Evolutionary conservation across 2,888 invertebrate genomes (phyloP), one percentile per base, ranked within the genome.

Genomic region (Parelbella ahira): DNA sequence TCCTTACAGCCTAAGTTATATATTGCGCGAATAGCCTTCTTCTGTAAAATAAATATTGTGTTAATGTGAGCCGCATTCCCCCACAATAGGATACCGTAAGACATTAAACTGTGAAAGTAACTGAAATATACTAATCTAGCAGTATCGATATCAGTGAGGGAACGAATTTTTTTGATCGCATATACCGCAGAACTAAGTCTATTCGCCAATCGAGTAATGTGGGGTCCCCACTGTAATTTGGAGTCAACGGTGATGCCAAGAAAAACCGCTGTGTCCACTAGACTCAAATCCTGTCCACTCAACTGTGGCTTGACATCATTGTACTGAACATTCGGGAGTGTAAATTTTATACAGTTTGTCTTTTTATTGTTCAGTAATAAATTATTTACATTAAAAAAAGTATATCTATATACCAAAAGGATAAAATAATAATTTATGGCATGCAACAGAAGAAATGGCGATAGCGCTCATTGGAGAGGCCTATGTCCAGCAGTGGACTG

Each of bases 71-170:
- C 46, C 7, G 49, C 47, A 9, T 27, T 20, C 1, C 47, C 49
- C 49, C 47, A 49, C 8, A 49, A 24, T 12, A 47, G 27, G 11
- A 49, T 39, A 6, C 50, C 45, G 21, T 50, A 50, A 6, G 50
- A 42, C 38, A 49, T 42, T 4, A 49, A 21, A 23, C 49, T 46
- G 15, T 49, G 44, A 21, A 49, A 49, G 20, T 46, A 45, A 19
- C 43, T 39, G 15, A 44, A 47, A 24, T 46, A 42, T 5, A 44
- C 44, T 10, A 20, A 4, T 25, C 25, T 2, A 13, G 27, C 27
- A 6, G 13, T 13, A 3, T 27, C 27, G 5, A 27, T 13, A 27
- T 27, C 27, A 10, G 27, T 27, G 3, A 27, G 4, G 1, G 12
- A 13, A 2, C 29, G 3, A 2, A 29, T n/a, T 29, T 29, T 18